Evolutionary conservation across 1,140 invertebrate species (phyloP).

Genomic region (Hycleus cichorii): DNA sequence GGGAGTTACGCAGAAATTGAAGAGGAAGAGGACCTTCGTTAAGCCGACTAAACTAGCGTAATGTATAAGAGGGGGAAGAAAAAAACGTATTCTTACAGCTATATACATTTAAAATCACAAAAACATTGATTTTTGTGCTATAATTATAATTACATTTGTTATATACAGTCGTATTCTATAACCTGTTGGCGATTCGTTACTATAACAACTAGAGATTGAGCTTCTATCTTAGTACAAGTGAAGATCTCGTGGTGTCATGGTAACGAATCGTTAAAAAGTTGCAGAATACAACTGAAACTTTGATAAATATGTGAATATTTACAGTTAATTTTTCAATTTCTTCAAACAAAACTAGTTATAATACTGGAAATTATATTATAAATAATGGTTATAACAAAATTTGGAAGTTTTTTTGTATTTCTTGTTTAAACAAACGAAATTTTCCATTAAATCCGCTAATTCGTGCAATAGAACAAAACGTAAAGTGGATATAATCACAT

Average conservation of each 20-base stretch:
- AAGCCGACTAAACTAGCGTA: conserved; percentile 56
- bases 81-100: too few species aligned
- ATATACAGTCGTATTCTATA: too few species aligned
- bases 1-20: conserved; percentile 58
- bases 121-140: too few species aligned
- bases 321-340: neutral
- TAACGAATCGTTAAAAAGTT: too few species aligned
- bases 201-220: too few species aligned
- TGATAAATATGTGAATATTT: conserved; percentile 1
- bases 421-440: too few species aligned
- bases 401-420: too few species aligned
- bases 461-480: neutral
- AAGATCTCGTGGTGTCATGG: too few species aligned
- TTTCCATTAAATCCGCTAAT: too few species aligned
- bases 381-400: neutral
- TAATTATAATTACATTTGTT: neutral
- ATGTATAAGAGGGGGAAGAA: conserved; percentile 3
- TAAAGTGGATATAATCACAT: neutral
- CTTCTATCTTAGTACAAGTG: too few species aligned
- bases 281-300: neutral
- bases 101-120: too few species aligned
- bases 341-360: neutral
- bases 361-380: neutral
- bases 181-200: too few species aligned
- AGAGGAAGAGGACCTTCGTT: conserved; percentile 57